Conservation (phyloP, 1,140 invertebrate species). For the Parapsyche elsis region DNA sequence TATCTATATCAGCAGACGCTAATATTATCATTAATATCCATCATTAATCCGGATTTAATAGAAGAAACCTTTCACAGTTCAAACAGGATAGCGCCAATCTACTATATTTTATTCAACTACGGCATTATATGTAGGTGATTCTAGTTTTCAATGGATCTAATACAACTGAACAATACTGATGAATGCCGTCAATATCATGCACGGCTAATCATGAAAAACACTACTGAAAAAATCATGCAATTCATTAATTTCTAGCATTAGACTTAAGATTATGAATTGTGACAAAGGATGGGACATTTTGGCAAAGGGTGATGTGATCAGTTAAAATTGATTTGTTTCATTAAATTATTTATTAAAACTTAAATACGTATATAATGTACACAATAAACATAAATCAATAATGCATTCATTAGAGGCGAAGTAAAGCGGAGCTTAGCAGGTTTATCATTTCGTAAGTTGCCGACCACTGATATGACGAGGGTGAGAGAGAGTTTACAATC, state of each 20-base stretch:
- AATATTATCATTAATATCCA: no score
- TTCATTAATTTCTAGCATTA: no score
- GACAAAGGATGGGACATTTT: neutral
- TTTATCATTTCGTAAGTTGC: conserved; percentile 36
- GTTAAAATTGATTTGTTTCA: conserved; percentile 22
- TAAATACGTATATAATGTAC: conserved; percentile 47
- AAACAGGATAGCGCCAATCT: no score
- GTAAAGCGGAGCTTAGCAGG: conserved; percentile 40
- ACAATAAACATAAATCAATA: conserved; percentile 45
- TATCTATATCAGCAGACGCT: no score
- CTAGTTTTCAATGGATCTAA: no score
- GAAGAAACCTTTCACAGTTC: neutral
- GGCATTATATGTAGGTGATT: no score
- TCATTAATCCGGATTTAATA: no score
- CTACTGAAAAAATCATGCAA: no score
- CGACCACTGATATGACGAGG: conserved; percentile 33
- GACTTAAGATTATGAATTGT: neutral
- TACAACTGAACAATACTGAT: neutral
- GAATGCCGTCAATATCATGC: no score
- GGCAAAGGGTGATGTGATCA: neutral
- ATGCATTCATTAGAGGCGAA: conserved; percentile 36
- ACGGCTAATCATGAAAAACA: no score
- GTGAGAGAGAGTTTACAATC: no score
- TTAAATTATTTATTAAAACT: conserved; percentile 49
- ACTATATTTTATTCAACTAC: no score